Evolutionary conservation across 2,797 vertebrate species (phyloP).

Genomic region (Myotis findleyi): DNA sequence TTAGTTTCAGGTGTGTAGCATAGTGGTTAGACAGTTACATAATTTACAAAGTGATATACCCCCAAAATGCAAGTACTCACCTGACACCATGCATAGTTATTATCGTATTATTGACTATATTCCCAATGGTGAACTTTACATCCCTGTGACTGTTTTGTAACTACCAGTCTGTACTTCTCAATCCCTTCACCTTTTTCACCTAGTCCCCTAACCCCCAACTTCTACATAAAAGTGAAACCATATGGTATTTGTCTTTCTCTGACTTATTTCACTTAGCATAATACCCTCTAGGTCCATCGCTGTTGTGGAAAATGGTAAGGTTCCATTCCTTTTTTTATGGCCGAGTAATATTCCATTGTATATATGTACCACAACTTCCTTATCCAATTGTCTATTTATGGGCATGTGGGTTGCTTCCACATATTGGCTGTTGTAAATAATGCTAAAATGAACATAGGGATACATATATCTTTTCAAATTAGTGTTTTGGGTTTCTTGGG

Average conservation of each 20-base stretch:
- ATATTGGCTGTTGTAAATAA: not conserved
- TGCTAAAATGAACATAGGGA: not conserved
- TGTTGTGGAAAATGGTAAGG: not conserved
- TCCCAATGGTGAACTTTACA: not conserved
- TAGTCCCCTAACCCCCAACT: not conserved
- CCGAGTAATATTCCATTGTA: not conserved
- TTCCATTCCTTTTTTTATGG: not conserved
- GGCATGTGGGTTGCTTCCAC: not conserved
- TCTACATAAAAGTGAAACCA: not conserved
- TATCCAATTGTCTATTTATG: not conserved
- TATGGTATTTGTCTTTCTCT: not conserved
- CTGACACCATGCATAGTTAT: not conserved
- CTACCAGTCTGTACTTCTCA: not conserved
- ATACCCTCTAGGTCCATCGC: not conserved
- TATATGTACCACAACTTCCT: not conserved
- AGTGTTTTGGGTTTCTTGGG: not conserved
- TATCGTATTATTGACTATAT: not conserved
- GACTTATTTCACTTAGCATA: not conserved
- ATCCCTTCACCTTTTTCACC: not conserved
- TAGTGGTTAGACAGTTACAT: not conserved
- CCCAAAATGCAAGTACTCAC: not conserved
- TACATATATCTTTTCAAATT: not conserved
- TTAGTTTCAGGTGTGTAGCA: not conserved
- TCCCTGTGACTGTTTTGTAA: not conserved
- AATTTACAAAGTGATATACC: not conserved